Percentiles rank a stretch among this genome's conserved stretches.
phyloP scores from a whole-genome alignment of 2,888 invertebrate genomes.

The Odontothrips loti region DNA sequence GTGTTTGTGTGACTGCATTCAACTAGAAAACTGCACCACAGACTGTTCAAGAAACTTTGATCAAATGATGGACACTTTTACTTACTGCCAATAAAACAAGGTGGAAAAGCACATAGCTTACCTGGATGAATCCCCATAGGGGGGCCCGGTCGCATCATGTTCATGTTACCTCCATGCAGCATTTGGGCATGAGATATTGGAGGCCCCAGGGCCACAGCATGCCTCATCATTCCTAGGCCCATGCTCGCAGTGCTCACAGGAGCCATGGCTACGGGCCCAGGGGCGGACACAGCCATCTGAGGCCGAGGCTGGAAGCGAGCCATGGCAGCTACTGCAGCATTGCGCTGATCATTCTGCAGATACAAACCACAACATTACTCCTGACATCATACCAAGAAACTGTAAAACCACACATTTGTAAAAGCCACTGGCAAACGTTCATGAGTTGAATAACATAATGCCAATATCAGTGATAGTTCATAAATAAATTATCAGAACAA shows the following conservation, averaged over 20 bases:
- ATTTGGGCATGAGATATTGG: slow-evolving; percentile 30
- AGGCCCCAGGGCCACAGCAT: slow-evolving; percentile 33
- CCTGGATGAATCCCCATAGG: slow-evolving; percentile 63
- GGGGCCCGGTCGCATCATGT: slow-evolving; percentile 44
- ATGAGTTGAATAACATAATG: too few relatives aligned
- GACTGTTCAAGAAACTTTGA: background rate
- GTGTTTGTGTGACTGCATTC: too few relatives aligned
- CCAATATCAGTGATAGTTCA: too few relatives aligned
- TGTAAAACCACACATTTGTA: too few relatives aligned
- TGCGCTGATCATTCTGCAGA: slow-evolving; percentile 27
- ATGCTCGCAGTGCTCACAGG: slow-evolving; percentile 28
- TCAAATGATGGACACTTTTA: background rate
- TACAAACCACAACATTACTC: background rate
- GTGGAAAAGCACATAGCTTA: slow-evolving; percentile 52
- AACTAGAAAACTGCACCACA: slow-evolving; percentile 20
- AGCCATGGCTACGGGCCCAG: slow-evolving; percentile 32
- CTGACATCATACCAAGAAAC: too few relatives aligned
- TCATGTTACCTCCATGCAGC: slow-evolving; percentile 36
- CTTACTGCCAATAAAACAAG: background rate
- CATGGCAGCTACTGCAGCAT: slow-evolving; percentile 35
- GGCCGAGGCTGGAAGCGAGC: slow-evolving; percentile 49
- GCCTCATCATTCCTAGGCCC: slow-evolving; percentile 36
- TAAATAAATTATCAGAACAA: too few relatives aligned
- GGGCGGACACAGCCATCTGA: slow-evolving; percentile 52
- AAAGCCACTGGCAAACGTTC: too few relatives aligned